Base-by-base conservation (phyloP, 2,888 invertebrate genomes). In the Timema podura region DNA sequence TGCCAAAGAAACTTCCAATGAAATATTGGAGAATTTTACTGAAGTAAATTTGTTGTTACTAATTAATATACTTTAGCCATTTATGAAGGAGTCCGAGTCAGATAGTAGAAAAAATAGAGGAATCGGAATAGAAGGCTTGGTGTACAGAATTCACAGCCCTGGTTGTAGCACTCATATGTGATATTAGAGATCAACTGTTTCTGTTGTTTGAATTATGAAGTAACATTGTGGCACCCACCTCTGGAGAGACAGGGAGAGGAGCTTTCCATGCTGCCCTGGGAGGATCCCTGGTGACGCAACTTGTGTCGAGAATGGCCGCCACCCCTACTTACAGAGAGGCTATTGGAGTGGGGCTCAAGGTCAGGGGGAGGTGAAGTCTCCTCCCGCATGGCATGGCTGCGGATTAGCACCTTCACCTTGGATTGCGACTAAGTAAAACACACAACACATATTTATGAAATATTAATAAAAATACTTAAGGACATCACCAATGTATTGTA, bases 321-420 rank as follows among this genome's bases (percentile, higher is more conserved):
- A 30, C 30, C 30, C 61, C 80, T 77, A 30, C 64, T 48, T 48
- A 70, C 68, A 11, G 68, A 70, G 57, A 67, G 51, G 74, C 78
- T 77, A 61, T 69, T 69, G 64, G 66, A 64, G 45, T 79, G 80
- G 46, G 80, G 75, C 76, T 81, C 77, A 59, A 78, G 79, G 75
- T 80, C 81, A 49, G 80, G 81, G 46, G 82, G 82, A 13, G 83
- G 82, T 8, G 82, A 83, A 75, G 91, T 88, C 74, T 93, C 90
- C 81, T 95, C 95, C 79, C 93, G 88, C 85, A 95, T 91, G 74
- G 95, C 96, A 84, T 93, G 92, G 79, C 95, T 94, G 77, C 96
- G 88, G 71, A 93, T 92, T 76, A 95, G 85, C 79, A 92, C 87
- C 83, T 93, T 93, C 74, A 91, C 86, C 85, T 93, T 93, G 81